A percentile compares a stretch with the other conserved stretches of the same genome.
Conservation (phyloP, 2,797 vertebrate species). For the Scyliorhinus canicula region DNA sequence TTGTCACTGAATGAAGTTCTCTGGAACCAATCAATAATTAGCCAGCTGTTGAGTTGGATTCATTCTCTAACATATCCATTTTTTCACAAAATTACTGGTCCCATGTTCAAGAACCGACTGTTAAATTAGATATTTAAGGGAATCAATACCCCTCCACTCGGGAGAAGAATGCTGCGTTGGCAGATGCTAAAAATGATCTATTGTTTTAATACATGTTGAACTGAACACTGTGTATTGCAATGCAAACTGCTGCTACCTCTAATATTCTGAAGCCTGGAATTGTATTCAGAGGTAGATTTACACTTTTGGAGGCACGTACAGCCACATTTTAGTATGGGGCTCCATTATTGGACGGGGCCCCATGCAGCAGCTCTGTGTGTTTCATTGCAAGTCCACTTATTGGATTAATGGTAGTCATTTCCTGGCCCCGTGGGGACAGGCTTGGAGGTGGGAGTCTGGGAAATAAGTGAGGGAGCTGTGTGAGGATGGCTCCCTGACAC, state of each 20-base stretch:
- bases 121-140: constrained; percentile 1
- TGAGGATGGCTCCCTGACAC: neutral
- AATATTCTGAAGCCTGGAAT: no score
- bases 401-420: neutral
- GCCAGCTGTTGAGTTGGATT: neutral
- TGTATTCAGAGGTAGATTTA: no score
- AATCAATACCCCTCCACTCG: neutral
- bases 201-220: neutral
- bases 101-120: neutral
- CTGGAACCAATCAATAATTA: neutral
- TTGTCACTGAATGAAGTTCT: neutral
- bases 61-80: neutral
- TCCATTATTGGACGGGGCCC: no score
- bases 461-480: neutral
- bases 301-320: no score
- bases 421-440: no score
- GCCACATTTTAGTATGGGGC: no score
- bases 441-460: neutral
- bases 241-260: neutral
- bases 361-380: no score
- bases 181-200: neutral
- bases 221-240: neutral
- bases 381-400: no score
- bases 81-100: neutral
- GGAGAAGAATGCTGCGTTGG: neutral